phyloP scores from a whole-genome alignment of 2,113 vertebrate species.

The Aphyosemion australe region DNA sequence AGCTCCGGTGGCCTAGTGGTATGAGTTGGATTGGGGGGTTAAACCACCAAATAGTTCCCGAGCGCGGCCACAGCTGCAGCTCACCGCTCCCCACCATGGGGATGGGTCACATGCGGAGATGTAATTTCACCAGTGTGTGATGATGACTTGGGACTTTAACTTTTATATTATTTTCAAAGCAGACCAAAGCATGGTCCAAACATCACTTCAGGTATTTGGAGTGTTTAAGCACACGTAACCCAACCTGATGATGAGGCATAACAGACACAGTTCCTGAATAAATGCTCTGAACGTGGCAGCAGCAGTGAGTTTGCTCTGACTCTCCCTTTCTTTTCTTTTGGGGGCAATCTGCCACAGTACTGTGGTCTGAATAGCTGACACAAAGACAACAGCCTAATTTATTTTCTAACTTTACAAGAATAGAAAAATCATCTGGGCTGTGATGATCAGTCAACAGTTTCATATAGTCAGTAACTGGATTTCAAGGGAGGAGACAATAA shows the following conservation, averaged over 20 bases:
- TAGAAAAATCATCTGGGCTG: slow-evolving; percentile 22
- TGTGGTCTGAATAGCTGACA: slow-evolving; percentile 9
- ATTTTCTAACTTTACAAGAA: slow-evolving; percentile 19
- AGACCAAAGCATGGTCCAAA: not conserved
- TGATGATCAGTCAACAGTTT: slow-evolving; percentile 25
- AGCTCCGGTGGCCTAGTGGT: no score
- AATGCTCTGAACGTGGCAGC: slow-evolving; percentile 1
- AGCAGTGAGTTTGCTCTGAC: not conserved
- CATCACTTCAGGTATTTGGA: not conserved
- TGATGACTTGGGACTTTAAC: no score
- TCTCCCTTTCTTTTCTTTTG: not conserved
- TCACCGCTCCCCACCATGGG: no score
- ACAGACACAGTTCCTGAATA: not conserved
- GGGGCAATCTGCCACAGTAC: not conserved
- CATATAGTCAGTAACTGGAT: slow-evolving; percentile 59
- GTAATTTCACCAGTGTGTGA: no score
- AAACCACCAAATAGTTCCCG: no score
- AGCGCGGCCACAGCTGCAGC: no score
- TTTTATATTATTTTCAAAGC: not conserved
- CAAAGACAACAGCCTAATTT: slow-evolving; percentile 9
- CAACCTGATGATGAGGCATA: slow-evolving; percentile 5
- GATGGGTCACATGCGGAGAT: no score
- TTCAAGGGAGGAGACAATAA: slow-evolving; percentile 49
- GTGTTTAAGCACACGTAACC: slow-evolving; percentile 12
- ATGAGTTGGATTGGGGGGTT: no score